Percentiles rank a stretch among this genome's conserved stretches.
Evolutionary conservation across 2,888 invertebrate species (phyloP).

Genomic region (Aphrophora alni): DNA sequence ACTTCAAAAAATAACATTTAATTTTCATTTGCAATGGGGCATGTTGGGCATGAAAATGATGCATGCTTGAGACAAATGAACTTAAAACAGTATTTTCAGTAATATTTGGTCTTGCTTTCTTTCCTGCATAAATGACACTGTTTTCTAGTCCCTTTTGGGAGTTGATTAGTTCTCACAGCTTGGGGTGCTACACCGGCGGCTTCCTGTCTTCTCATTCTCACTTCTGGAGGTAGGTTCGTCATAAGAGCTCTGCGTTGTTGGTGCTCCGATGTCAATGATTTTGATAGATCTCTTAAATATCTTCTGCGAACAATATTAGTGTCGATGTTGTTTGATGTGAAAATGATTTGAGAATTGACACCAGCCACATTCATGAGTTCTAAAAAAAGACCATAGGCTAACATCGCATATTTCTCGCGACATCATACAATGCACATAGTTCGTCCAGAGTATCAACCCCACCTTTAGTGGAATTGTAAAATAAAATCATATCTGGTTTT

Average conservation of each 20-base stretch:
- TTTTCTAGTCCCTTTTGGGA: not conserved
- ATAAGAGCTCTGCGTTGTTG: not conserved
- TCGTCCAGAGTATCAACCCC: constrained; percentile 14
- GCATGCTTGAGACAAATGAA: too few species aligned
- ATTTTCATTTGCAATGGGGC: not conserved
- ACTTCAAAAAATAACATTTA: not conserved
- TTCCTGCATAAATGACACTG: constrained; percentile 7
- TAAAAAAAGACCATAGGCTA: constrained; percentile 8
- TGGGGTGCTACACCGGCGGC: not conserved
- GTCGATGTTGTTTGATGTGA: not conserved
- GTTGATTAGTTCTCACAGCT: not conserved
- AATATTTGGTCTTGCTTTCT: not conserved
- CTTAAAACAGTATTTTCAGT: not conserved
- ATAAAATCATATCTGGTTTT: constrained; percentile 17
- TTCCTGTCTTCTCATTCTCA: too few species aligned
- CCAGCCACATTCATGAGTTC: not conserved
- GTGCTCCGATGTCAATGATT: too few species aligned
- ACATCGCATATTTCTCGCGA: not conserved
- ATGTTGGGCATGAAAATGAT: constrained; percentile 3
- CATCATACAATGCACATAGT: not conserved
- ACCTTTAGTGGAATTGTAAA: constrained; percentile 19
- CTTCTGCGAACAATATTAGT: constrained; percentile 7
- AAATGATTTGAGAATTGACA: not conserved
- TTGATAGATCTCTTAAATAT: too few species aligned
- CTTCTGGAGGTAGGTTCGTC: not conserved